Conservation (phyloP, 2,888 invertebrate genomes). For the Idaea straminata region DNA sequence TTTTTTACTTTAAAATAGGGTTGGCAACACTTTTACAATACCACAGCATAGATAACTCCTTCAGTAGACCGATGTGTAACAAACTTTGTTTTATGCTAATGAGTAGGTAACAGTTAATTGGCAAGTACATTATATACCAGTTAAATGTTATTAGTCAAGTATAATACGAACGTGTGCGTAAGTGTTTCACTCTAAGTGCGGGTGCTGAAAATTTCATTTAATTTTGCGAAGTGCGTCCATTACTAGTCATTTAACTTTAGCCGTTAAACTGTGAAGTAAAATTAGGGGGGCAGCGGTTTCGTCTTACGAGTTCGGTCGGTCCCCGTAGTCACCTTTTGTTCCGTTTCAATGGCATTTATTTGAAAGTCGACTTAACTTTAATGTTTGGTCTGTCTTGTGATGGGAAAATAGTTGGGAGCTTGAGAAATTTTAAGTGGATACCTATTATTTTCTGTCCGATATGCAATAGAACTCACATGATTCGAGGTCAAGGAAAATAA, state of each 20-base stretch:
- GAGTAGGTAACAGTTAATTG: not conserved
- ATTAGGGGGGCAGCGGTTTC: constrained; percentile 42
- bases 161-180: constrained; percentile 29
- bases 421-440: not conserved
- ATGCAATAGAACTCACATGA: not conserved
- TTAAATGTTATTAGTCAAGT: constrained; percentile 10
- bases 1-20: no score
- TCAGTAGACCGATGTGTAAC: no score
- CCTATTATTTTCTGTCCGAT: not conserved
- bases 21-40: no score
- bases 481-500: no score
- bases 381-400: constrained; percentile 5
- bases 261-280: constrained; percentile 58
- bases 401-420: not conserved
- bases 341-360: constrained; percentile 9
- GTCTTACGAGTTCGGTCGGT: constrained; percentile 24
- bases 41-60: no score
- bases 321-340: constrained; percentile 21
- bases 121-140: constrained; percentile 23
- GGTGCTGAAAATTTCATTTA: constrained; percentile 49
- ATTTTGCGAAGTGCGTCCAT: constrained; percentile 55
- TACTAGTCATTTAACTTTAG: constrained; percentile 61
- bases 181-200: constrained; percentile 42
- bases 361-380: constrained; percentile 6
- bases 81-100: no score